phyloP scores from a whole-genome alignment of 1,140 invertebrate genomes.

The Melitaea cinxia region DNA sequence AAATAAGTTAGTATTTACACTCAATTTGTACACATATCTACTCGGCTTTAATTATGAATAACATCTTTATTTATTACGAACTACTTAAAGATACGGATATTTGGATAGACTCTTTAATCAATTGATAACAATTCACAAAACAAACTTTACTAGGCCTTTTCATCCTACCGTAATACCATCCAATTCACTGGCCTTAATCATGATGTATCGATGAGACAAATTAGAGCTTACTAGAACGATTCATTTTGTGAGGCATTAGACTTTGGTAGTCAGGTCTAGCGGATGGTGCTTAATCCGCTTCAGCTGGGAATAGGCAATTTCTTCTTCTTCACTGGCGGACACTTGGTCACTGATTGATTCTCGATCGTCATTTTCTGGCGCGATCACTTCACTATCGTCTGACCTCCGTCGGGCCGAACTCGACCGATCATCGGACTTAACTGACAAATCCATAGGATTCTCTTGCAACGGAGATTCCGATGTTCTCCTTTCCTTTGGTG shows the following conservation, averaged over 20 bases:
- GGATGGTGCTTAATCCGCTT: constrained; percentile 83
- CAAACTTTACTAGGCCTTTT: constrained; percentile 51
- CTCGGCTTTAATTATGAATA: constrained; percentile 65
- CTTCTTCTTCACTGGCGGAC: constrained; percentile 82
- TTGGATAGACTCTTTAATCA: constrained; percentile 79
- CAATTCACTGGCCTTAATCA: constrained; percentile 71
- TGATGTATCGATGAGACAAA: constrained; percentile 25
- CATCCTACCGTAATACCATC: constrained; percentile 65
- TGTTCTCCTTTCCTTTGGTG: constrained; percentile 70
- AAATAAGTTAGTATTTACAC: constrained; percentile 81
- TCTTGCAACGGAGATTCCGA: constrained; percentile 83
- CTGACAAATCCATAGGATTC: constrained; percentile 91
- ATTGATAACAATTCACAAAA: constrained; percentile 72
- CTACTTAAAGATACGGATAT: constrained; percentile 79
- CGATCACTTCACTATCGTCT: constrained; percentile 76
- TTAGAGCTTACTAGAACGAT: constrained; percentile 19
- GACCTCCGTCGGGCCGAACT: constrained; percentile 74
- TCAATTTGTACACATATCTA: constrained; percentile 72
- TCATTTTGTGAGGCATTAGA: constrained; percentile 56
- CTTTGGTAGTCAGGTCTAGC: constrained; percentile 86
- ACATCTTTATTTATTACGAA: constrained; percentile 55
- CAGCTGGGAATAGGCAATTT: constrained; percentile 75
- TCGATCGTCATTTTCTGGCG: constrained; percentile 67
- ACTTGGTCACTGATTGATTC: constrained; percentile 81
- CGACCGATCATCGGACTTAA: constrained; percentile 83